Conservation (phyloP, 2,113 vertebrate genomes). For the Stigmatopora nigra region DNA sequence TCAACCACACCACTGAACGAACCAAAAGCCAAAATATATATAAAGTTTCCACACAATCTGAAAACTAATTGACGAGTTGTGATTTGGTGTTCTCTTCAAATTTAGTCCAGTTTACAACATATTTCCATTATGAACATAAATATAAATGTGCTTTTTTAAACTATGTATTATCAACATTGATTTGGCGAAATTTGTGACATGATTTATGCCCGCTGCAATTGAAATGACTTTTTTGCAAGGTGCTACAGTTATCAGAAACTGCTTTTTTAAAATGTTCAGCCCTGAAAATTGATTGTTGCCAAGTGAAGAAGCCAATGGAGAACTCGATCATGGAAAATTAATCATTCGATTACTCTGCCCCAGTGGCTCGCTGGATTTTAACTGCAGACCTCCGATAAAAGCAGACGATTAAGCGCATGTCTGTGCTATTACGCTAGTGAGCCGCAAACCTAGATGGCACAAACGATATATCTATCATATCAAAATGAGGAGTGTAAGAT, state of each 20-base stretch:
- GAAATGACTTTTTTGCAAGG: neutral
- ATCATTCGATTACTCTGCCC: neutral
- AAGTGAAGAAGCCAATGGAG: neutral
- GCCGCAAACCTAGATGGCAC: neutral
- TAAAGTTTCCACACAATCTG: neutral
- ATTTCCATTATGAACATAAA: neutral
- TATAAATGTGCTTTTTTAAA: neutral
- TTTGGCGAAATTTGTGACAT: neutral
- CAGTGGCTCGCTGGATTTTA: neutral
- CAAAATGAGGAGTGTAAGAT: neutral
- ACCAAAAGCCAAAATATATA: neutral
- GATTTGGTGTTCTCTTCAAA: neutral
- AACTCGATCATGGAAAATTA: neutral
- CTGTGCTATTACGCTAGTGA: neutral
- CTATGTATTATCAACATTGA: neutral
- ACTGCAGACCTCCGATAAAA: neutral
- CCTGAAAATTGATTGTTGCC: neutral
- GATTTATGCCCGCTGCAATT: neutral
- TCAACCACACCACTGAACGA: neutral
- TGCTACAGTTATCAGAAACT: neutral
- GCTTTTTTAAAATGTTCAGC: neutral
- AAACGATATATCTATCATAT: neutral
- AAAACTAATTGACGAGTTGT: neutral
- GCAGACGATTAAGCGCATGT: constrained; percentile 1
- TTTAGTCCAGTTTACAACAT: neutral